phyloP scores from a whole-genome alignment of 2,113 vertebrate species.

The Turnix velox region DNA sequence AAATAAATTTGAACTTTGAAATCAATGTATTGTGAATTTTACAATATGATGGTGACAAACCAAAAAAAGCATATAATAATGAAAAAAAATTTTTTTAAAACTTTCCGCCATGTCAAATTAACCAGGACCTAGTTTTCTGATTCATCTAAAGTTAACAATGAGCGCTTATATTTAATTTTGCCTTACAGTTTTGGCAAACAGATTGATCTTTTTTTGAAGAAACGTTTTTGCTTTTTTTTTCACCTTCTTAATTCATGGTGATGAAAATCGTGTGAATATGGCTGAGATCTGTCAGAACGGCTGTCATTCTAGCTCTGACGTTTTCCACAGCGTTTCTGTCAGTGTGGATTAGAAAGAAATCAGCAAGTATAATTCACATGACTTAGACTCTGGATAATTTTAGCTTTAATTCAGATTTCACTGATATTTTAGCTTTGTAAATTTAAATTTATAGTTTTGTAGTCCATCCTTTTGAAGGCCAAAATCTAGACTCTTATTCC shows the following conservation, averaged over 20 bases:
- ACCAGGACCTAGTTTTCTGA: neutral
- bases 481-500: neutral
- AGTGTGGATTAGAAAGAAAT: neutral
- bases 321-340: slow-evolving; percentile 13
- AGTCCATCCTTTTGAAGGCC: neutral
- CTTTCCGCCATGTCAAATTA: neutral
- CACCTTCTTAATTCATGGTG: neutral
- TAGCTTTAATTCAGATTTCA: neutral
- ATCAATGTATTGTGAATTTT: neutral
- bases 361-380: neutral
- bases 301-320: neutral
- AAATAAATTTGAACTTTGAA: neutral
- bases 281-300: neutral
- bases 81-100: neutral
- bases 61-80: neutral
- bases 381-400: neutral
- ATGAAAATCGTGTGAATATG: neutral
- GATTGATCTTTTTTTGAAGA: neutral
- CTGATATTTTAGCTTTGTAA: neutral
- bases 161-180: neutral
- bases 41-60: neutral
- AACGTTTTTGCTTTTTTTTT: neutral
- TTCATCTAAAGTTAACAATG: neutral
- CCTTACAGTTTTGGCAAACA: neutral
- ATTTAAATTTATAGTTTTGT: neutral